Conservation (phyloP, 2,888 invertebrate genomes). For the Pilophorus perplexus region DNA sequence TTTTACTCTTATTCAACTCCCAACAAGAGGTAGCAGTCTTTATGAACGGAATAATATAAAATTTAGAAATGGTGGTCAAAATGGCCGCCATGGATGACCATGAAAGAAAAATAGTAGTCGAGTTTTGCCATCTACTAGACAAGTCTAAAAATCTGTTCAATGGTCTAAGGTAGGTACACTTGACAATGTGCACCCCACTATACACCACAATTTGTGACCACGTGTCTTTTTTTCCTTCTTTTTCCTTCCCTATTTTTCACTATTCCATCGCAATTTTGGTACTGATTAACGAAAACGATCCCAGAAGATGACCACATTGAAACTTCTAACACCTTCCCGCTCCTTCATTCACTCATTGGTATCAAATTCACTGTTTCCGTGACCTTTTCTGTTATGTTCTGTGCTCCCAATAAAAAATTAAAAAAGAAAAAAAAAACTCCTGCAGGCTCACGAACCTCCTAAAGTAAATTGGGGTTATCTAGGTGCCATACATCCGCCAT, state of each 20-base stretch:
- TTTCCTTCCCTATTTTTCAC: neutral
- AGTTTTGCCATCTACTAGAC: constrained; percentile 93
- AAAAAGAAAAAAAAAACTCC: too few species aligned
- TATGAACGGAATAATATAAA: constrained; percentile 44
- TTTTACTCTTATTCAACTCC: constrained; percentile 4
- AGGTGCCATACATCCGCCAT: constrained; percentile 30
- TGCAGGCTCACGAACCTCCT: neutral
- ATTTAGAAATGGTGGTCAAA: constrained; percentile 49
- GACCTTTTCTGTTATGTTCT: too few species aligned
- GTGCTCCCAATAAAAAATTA: too few species aligned
- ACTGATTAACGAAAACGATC: too few species aligned
- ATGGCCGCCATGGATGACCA: constrained; percentile 81
- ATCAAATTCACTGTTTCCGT: too few species aligned
- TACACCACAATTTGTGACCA: constrained; percentile 18
- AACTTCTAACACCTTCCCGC: too few species aligned
- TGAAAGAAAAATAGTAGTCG: constrained; percentile 87
- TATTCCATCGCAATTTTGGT: neutral
- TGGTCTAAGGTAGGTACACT: constrained; percentile 71
- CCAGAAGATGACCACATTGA: too few species aligned
- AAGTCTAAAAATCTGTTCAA: constrained; percentile 97
- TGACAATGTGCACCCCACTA: constrained; percentile 37
- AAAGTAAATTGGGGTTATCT: constrained; percentile 14
- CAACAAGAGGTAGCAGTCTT: constrained; percentile 43
- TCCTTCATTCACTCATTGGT: too few species aligned
- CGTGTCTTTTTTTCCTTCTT: constrained; percentile 1